A percentile compares a stretch with the other conserved stretches of the same genome.
Conservation (phyloP, 2,888 invertebrate species). For the Julus scandinavius region DNA sequence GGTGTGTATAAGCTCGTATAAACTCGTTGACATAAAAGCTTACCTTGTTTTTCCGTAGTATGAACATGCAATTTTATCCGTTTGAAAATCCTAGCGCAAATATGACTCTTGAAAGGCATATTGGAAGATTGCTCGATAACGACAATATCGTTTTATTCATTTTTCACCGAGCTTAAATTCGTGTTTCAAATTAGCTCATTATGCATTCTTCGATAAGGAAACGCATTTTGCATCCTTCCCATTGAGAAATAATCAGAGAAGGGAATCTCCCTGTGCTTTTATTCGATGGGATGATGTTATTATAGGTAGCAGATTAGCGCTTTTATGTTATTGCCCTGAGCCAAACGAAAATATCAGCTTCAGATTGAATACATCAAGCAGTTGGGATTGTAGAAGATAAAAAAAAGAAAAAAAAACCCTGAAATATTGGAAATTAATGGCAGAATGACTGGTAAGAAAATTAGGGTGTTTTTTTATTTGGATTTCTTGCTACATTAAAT, state of each 20-base stretch:
- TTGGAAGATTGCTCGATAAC: conserved; percentile 7
- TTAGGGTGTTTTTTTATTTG: not conserved
- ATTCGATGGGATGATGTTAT: conserved; percentile 1
- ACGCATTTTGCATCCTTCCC: not conserved
- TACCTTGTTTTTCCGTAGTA: not conserved
- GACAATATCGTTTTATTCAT: not conserved
- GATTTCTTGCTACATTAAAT: not conserved
- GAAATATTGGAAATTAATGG: not conserved
- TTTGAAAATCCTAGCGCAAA: not conserved
- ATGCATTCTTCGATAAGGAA: conserved; percentile 27
- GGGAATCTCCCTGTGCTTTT: not conserved
- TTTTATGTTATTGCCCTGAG: conserved; percentile 15
- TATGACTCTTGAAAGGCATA: not conserved
- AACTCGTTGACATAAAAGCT: no score
- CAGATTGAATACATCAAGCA: not conserved
- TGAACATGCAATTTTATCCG: not conserved
- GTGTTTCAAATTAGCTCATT: conserved; percentile 30
- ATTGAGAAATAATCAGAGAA: not conserved
- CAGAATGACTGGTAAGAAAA: conserved; percentile 27
- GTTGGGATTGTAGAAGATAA: not conserved
- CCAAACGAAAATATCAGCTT: not conserved
- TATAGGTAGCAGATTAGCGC: conserved; percentile 5
- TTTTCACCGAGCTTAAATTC: not conserved
- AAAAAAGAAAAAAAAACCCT: not conserved
- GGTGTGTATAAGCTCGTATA: no score